Base-by-base conservation (phyloP, 2,888 invertebrate species). In the Carcina quercana region DNA sequence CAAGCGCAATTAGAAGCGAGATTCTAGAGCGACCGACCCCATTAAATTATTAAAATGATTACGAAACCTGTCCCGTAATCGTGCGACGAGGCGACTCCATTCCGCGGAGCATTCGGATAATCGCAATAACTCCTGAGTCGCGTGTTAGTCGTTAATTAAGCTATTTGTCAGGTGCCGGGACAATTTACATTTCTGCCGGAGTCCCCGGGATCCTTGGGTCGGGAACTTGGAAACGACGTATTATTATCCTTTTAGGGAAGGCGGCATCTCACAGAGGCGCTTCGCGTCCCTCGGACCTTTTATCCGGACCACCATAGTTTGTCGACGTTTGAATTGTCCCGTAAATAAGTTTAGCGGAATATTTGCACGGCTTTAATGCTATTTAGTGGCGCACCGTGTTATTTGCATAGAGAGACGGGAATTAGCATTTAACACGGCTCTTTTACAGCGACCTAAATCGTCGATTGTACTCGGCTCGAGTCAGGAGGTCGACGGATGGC, bases 241-340 rank as follows among this genome's bases (percentile, higher is more conserved):
- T 82, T 83, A 82, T 83, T 82, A 75, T 79, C 83, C 83, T 75
- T 83, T 82, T 83, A 83, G 80, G 83, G 80, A 75, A 56, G 66
- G 74, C 80, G 82, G 80, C 79, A 69, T 58, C 64, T 55, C 66
- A 69, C 53, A 65, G 59, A 62, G 66, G 59, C 61, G 59, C 54
- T 53, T 61, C 48, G 64, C 67, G 60, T 59, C 59, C 64, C 10
- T 12, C 58, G 70, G 69, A 73, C 74, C 80, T 75, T 76, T 79
- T 79, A 78, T 79, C 74, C 66, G 72, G 78, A 75, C 79, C 82
- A 82, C 82, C 82, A 75, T 75, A 78, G 80, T 76, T 70, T 66
- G 66, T 68, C 61, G 80, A 83, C 82, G 72, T 80, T 71, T 82
- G 82, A 80, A 83, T 82, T 79, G 82, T 82, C 70, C 78, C 70